phyloP scores from a whole-genome alignment of 1,140 invertebrate genomes.

The Lethrus apterus region DNA sequence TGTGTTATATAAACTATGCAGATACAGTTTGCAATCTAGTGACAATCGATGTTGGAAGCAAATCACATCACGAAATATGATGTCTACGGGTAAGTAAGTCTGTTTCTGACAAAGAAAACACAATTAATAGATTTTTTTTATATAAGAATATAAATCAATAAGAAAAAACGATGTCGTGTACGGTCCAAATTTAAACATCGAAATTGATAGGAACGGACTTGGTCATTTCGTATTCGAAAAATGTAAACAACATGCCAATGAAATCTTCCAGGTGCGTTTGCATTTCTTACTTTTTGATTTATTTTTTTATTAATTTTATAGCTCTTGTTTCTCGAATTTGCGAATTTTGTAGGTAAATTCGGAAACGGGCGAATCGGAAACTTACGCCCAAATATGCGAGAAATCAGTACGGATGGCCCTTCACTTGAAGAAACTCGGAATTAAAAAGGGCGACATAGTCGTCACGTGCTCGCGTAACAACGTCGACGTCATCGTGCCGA shows the following conservation, averaged over 20 bases:
- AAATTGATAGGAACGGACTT: neutral
- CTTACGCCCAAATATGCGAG: neutral
- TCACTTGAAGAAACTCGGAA: neutral
- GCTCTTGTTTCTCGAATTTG: neutral
- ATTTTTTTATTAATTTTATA: neutral
- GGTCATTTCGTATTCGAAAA: conserved; percentile 1
- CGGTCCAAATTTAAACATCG: conserved; percentile 2
- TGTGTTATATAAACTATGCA: too few species aligned
- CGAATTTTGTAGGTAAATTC: neutral
- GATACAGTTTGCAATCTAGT: too few species aligned
- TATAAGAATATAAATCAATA: too few species aligned
- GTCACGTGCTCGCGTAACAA: conserved; percentile 3
- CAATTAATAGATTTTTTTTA: too few species aligned
- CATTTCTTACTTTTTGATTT: neutral
- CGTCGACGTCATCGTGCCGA: neutral
- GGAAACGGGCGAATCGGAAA: conserved; percentile 14
- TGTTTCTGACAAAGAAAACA: too few species aligned
- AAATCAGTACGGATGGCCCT: conserved; percentile 6
- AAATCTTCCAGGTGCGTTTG: neutral
- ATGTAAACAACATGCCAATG: neutral
- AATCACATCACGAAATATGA: too few species aligned
- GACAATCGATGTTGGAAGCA: too few species aligned
- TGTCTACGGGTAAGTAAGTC: too few species aligned
- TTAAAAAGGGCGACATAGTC: conserved; percentile 7
- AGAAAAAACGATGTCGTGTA: conserved; percentile 1